A percentile compares a stretch with the other conserved stretches of the same genome.
Conservation (phyloP, 2,113 vertebrate species). For the Setophaga coronata region DNA sequence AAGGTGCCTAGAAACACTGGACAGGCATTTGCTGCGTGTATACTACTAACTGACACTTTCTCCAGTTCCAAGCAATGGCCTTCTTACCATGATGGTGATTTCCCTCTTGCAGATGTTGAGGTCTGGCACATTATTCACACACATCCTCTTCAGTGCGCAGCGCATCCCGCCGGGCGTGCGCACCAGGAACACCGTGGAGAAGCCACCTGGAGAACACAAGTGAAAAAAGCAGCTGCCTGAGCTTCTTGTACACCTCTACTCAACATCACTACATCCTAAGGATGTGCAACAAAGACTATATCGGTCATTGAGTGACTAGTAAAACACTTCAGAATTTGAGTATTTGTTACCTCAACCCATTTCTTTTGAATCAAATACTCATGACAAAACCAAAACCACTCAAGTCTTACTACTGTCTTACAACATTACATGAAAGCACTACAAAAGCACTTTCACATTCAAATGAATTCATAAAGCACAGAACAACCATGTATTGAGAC, state of each 20-base stretch:
- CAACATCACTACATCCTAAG: fast-evolving
- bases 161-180: slow-evolving; percentile 86
- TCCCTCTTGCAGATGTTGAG: slow-evolving; percentile 95
- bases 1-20: not conserved
- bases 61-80: not conserved
- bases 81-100: slow-evolving; percentile 95
- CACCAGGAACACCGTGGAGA: slow-evolving; percentile 95
- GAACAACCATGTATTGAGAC: fast-evolving
- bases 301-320: fast-evolving
- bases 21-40: fast-evolving
- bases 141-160: slow-evolving; percentile 95
- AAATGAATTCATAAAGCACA: not conserved
- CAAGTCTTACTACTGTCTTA: not conserved
- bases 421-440: fast-evolving
- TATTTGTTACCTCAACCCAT: not conserved
- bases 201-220: slow-evolving; percentile 82
- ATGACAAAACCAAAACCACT: not conserved
- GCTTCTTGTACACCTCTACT: not conserved
- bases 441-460: not conserved
- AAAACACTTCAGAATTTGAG: fast-evolving
- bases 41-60: not conserved
- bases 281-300: fast-evolving
- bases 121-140: slow-evolving; percentile 90
- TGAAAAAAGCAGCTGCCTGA: not conserved
- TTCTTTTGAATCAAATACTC: not conserved